A percentile compares a stretch with the other conserved stretches of the same genome.
phyloP scores from a whole-genome alignment of 2,113 vertebrate genomes.

The Bufo bufo region DNA sequence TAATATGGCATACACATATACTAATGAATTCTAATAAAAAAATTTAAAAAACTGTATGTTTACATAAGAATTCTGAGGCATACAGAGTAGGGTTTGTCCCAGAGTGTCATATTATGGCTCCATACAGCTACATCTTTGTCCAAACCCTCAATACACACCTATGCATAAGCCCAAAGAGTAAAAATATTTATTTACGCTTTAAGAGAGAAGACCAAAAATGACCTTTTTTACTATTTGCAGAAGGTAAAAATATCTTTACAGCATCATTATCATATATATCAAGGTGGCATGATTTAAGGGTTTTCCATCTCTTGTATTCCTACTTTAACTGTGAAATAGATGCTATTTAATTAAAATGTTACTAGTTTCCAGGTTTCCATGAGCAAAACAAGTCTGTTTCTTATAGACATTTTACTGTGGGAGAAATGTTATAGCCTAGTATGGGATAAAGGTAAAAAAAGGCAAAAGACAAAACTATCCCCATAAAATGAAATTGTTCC shows the following conservation, averaged over 20 bases:
- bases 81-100: background rate
- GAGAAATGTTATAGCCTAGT: conserved; percentile 23
- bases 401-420: conserved; percentile 34
- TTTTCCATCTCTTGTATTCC: background rate
- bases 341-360: conserved; percentile 25
- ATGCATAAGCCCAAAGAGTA: background rate
- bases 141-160: background rate
- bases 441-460: conserved; percentile 1
- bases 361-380: conserved; percentile 5
- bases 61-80: background rate
- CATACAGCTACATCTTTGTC: background rate
- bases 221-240: background rate
- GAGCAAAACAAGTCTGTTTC: conserved; percentile 37
- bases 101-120: background rate
- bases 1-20: background rate
- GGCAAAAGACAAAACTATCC: conserved; percentile 19
- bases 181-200: background rate
- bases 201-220: conserved; percentile 2
- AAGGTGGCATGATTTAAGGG: conserved; percentile 5
- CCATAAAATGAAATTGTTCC: conserved; percentile 46
- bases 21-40: background rate
- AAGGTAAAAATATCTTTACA: conserved; percentile 22
- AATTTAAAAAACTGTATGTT: background rate
- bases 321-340: conserved; percentile 7
- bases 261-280: background rate